phyloP scores from a whole-genome alignment of 2,888 invertebrate species.

The Nomada ruficornis region DNA sequence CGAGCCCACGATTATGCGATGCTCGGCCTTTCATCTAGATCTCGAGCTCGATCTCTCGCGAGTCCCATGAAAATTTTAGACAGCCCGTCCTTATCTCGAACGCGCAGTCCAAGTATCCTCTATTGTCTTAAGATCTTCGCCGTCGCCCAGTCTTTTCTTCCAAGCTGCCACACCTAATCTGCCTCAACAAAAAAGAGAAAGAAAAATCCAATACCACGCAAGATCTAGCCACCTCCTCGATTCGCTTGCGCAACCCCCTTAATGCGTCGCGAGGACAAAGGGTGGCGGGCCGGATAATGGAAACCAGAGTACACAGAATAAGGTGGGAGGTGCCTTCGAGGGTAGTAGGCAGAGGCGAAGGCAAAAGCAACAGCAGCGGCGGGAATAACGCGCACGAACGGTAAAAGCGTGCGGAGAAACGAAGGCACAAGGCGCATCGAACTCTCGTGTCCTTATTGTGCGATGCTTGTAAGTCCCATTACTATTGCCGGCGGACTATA shows the following conservation, averaged over 20 bases:
- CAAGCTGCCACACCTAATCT: not conserved
- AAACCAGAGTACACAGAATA: conserved; percentile 10
- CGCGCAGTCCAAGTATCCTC: not conserved
- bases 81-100: not conserved
- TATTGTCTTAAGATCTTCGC: not conserved
- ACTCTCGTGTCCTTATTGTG: conserved; percentile 74
- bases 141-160: too few relatives aligned
- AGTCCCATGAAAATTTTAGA: not conserved
- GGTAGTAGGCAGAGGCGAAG: conserved; percentile 36
- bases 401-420: conserved; percentile 62
- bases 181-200: too few relatives aligned
- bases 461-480: conserved; percentile 76
- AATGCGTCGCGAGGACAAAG: conserved; percentile 6
- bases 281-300: conserved; percentile 30
- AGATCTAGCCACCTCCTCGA: too few relatives aligned
- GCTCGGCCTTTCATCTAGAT: too few relatives aligned
- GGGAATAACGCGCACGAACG: conserved; percentile 38
- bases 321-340: conserved; percentile 17
- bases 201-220: too few relatives aligned
- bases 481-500: conserved; percentile 72
- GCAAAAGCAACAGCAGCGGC: conserved; percentile 40
- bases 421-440: conserved; percentile 67
- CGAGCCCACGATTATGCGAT: not conserved
- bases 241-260: not conserved
- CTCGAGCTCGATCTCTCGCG: too few relatives aligned